Percentiles rank a stretch among this genome's conserved stretches.
phyloP scores from a whole-genome alignment of 2,113 vertebrate species.

The Athene cunicularia region DNA sequence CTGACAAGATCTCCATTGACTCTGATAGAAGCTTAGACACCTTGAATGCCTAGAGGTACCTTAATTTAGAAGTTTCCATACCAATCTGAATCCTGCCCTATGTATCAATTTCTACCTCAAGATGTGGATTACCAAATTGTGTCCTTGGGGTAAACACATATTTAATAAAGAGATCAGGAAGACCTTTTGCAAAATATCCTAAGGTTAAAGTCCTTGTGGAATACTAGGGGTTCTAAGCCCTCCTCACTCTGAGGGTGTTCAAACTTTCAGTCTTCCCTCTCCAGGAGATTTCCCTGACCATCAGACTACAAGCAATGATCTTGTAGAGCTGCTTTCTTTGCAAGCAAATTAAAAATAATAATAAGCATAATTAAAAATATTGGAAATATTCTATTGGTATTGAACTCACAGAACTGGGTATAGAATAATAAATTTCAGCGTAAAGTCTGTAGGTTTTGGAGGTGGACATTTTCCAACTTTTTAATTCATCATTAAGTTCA shows the following conservation, averaged over 20 bases:
- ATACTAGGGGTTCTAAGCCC: neutral
- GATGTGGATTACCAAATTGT: neutral
- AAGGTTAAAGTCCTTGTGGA: neutral
- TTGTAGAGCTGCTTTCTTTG: neutral
- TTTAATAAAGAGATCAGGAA: neutral
- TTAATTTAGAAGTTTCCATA: neutral
- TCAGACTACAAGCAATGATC: neutral
- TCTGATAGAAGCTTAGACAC: neutral
- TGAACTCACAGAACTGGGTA: neutral
- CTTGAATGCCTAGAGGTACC: neutral
- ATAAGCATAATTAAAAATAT: neutral
- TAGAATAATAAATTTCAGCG: neutral
- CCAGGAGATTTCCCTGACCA: neutral
- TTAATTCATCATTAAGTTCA: neutral
- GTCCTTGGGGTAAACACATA: neutral
- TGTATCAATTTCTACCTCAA: neutral
- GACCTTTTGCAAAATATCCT: neutral
- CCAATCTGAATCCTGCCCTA: neutral
- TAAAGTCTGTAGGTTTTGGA: neutral
- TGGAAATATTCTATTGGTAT: neutral
- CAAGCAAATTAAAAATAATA: neutral
- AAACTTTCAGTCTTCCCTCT: neutral
- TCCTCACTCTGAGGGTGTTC: neutral
- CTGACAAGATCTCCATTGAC: neutral
- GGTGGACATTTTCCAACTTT: neutral